Conservation (phyloP, 2,797 vertebrate genomes). For the Hippoglossus hippoglossus region DNA sequence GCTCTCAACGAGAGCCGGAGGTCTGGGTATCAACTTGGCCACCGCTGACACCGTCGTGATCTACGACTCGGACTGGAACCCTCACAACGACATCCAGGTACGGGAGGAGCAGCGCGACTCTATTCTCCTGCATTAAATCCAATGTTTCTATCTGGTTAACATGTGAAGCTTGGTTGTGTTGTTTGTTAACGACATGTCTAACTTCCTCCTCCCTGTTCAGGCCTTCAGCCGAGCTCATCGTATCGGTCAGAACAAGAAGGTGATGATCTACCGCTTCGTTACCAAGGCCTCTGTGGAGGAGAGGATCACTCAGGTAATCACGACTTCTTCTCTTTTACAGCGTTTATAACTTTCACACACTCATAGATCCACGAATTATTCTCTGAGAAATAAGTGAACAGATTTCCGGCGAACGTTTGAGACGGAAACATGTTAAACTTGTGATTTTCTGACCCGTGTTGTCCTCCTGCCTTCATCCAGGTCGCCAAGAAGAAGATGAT, state of each 20-base stretch:
- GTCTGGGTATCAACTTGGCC: constrained; percentile 97
- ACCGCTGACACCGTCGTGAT: constrained; percentile 98
- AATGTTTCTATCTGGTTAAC: background rate
- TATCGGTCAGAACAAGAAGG: constrained; percentile 98
- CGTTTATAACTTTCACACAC: too few relatives aligned
- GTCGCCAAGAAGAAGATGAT: constrained; percentile 99
- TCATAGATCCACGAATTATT: too few relatives aligned
- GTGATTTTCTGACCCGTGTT: too few relatives aligned
- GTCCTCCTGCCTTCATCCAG: constrained; percentile 45
- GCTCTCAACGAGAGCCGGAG: constrained; percentile 96
- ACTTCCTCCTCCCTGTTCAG: constrained; percentile 65
- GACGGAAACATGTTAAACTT: background rate
- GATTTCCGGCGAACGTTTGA: too few relatives aligned
- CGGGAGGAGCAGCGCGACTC: background rate
- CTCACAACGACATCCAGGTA: constrained; percentile 99
- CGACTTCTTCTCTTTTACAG: background rate
- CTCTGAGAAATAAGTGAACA: too few relatives aligned
- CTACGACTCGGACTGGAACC: constrained; percentile 99
- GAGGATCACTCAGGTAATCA: constrained; percentile 91
- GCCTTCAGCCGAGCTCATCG: constrained; percentile 98
- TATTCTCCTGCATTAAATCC: too few relatives aligned
- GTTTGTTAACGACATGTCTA: background rate
- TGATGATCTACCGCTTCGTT: constrained; percentile 99
- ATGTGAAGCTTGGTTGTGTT: rapidly evolving
- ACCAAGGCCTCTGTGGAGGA: constrained; percentile 98